A percentile compares a stretch with the other conserved stretches of the same genome.
These are phyloP conservation scores for Zophobas morio DNA, from an alignment of 1,140 invertebrate genomes.

Conservation along the genomic window DNA sequence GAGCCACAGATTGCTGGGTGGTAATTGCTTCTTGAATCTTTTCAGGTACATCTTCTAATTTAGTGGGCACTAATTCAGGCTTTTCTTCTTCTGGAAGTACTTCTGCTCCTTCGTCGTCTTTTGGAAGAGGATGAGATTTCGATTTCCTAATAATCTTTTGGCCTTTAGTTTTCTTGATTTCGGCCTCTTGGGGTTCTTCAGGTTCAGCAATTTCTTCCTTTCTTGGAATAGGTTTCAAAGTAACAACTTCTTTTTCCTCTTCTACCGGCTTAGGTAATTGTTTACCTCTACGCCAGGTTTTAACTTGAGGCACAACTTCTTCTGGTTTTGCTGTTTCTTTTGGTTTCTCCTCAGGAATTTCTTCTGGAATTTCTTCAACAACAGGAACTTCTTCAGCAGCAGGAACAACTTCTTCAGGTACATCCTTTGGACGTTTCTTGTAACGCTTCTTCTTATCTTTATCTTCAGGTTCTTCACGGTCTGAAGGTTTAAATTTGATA, in stretches of 20 bases:
- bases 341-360: conserved; percentile 62
- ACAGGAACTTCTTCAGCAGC: conserved; percentile 44
- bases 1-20: conserved; percentile 65
- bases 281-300: conserved; percentile 59
- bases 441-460: conserved; percentile 52
- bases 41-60: conserved; percentile 62
- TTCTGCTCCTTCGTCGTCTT: conserved; percentile 55
- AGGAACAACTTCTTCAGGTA: conserved; percentile 53
- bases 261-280: conserved; percentile 55
- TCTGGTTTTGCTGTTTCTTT: conserved; percentile 66
- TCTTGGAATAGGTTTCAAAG: conserved; percentile 53
- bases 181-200: conserved; percentile 62
- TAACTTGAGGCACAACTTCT: conserved; percentile 54
- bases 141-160: conserved; percentile 42
- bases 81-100: conserved; percentile 64
- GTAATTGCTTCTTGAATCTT: conserved; percentile 55
- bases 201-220: conserved; percentile 54
- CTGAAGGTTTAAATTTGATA: conserved; percentile 58
- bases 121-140: conserved; percentile 45
- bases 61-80: conserved; percentile 60
- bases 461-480: conserved; percentile 59
- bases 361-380: conserved; percentile 60
- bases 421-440: conserved; percentile 57
- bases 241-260: conserved; percentile 46
- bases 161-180: conserved; percentile 55